A percentile compares a stretch with the other conserved stretches of the same genome.
These are phyloP conservation scores for Helarctos malayanus DNA, from an alignment of 2,797 vertebrate genomes.

Conservation along the genomic window DNA sequence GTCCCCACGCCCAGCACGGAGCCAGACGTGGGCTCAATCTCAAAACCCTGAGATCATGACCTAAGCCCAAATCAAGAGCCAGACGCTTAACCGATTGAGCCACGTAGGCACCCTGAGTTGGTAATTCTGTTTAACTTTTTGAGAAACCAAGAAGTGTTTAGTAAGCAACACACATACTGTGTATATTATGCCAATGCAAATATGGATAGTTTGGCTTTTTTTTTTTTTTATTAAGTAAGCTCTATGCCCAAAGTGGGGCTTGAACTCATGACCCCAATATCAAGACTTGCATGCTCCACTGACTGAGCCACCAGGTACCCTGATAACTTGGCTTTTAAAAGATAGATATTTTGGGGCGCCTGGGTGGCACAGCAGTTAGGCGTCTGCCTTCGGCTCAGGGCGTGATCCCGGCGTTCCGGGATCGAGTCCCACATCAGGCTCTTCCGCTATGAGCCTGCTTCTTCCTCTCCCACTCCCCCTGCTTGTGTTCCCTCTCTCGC, in stretches of 20 bases:
- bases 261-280: neutral
- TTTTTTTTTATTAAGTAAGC: neutral
- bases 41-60: neutral
- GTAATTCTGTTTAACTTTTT: constrained; percentile 23
- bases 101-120: neutral
- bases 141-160: constrained; percentile 48
- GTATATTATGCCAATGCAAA: neutral
- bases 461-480: no score
- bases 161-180: neutral
- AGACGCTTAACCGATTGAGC: neutral
- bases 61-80: neutral
- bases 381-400: no score
- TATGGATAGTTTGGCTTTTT: neutral
- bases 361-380: no score
- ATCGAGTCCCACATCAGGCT: no score
- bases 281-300: neutral
- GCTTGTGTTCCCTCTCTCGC: no score
- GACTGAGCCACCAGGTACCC: neutral
- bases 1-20: neutral
- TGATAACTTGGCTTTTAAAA: neutral
- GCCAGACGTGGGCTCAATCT: neutral
- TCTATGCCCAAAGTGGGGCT: neutral
- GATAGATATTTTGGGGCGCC: constrained; percentile 60
- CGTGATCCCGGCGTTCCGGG: no score
- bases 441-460: no score